These are phyloP conservation scores for Thymelicus lineola DNA, from an alignment of 2,888 invertebrate species.

Conservation along the genomic window DNA sequence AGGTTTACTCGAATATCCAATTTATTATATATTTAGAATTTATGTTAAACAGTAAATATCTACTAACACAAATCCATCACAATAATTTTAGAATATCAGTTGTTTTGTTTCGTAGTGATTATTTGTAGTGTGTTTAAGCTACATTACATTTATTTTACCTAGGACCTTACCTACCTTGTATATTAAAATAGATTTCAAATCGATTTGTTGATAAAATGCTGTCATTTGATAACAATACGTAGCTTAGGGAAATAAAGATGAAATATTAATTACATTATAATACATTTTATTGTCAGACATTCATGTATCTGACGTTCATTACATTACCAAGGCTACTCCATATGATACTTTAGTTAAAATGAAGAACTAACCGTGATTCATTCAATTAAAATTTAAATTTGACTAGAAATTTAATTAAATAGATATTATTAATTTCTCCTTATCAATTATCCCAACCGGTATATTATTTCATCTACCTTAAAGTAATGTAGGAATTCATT, in stretches of 20 bases:
- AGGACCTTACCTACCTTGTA: constrained; percentile 49
- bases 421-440: constrained; percentile 37
- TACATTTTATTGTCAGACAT: constrained; percentile 21
- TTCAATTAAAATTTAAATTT: constrained; percentile 69
- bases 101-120: constrained; percentile 74
- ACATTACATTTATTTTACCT: constrained; percentile 39
- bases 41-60: constrained; percentile 63
- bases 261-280: constrained; percentile 41
- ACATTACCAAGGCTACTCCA: constrained; percentile 37
- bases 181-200: constrained; percentile 70
- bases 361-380: constrained; percentile 28
- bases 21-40: constrained; percentile 53
- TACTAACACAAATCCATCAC: constrained; percentile 83
- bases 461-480: constrained; percentile 26
- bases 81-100: constrained; percentile 84
- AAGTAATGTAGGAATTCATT: constrained; percentile 19
- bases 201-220: constrained; percentile 82
- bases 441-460: constrained; percentile 1
- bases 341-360: constrained; percentile 36
- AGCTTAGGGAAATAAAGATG: constrained; percentile 53
- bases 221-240: constrained; percentile 68
- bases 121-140: constrained; percentile 53
- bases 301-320: constrained; percentile 25
- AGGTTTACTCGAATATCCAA: constrained; percentile 44
- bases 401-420: constrained; percentile 78